Base-by-base conservation (phyloP, 2,888 invertebrate species). In the Chorisops tibialis region DNA sequence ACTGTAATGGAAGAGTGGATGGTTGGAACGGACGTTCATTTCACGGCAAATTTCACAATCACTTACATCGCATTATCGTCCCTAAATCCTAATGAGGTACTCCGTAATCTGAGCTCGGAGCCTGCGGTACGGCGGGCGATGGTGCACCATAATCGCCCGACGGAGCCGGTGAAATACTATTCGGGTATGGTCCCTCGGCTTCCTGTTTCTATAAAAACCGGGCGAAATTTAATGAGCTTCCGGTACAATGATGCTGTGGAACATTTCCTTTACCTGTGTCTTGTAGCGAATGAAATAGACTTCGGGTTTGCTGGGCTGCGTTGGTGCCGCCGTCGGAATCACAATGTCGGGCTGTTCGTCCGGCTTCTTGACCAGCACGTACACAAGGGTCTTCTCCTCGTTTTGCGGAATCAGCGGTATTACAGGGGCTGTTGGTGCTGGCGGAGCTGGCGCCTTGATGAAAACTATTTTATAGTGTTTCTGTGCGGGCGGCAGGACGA, bases 391-490 rank as follows among this genome's bases (percentile, higher is more conserved):
- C 79, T 88, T 88, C 76, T 88, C 86, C 75, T 88, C 87, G 70
- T 86, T 86, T 71, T 86, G 87, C 35, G 86, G 86, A 66, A 85
- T 82, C 14, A 83, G 74, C 62, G 79, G 85, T 70, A 85, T 85
- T 56, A 84, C 69, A 16, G 85, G 85, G 1, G 82, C 84, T 35
- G 81, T 83, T 19, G 85, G 85, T 59, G 83, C 82, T 3, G 85
- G 85, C 58, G 85, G 83, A 45, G 85, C 83, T 63, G 85, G 85
- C 18, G 85, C 85, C 82, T 88, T 88, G 74, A 89, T 88, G 81
- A 89, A 88, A 62, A 89, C 86, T 71, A 89, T 89, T 75, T 88
- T 88, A 81, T 88, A 89, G 73, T 89, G 88, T 70, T 88, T 88
- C 75, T 88, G 88, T n/a, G 88, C 84, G 21, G 85, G 80, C 21